Conservation (phyloP, 2,113 vertebrate genomes). For the Rhadina sibilatrix region DNA sequence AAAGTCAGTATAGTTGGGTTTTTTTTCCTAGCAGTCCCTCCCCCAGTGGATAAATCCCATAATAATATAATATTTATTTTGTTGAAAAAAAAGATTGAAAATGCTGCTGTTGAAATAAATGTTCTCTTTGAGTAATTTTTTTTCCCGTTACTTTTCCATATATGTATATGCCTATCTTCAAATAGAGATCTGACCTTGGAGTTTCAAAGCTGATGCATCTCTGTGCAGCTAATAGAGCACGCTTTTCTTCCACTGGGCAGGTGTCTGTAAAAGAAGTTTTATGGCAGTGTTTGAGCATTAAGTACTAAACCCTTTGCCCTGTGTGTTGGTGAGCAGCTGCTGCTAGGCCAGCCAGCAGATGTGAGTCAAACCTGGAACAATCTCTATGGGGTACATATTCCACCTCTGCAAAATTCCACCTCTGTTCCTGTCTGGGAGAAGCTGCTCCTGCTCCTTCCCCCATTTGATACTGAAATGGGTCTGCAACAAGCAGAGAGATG, state of each 20-base stretch:
- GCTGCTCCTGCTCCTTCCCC: neutral
- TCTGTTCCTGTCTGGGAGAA: neutral
- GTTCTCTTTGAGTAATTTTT: accelerated
- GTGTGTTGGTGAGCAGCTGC: neutral
- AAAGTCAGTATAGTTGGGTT: neutral
- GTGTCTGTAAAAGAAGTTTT: neutral
- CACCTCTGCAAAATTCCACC: neutral
- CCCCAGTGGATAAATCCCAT: neutral
- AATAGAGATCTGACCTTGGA: neutral
- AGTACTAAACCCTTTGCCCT: neutral
- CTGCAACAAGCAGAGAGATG: neutral
- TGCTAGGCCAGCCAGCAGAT: neutral
- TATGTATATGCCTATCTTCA: neutral
- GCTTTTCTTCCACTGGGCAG: neutral
- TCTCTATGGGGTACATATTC: neutral
- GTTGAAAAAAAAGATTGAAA: neutral
- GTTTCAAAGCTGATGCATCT: neutral
- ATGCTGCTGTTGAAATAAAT: neutral
- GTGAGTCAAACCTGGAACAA: neutral
- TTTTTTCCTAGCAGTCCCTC: neutral
- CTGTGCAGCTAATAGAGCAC: neutral
- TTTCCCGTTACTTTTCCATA: neutral
- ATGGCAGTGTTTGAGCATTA: neutral
- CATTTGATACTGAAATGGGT: neutral
- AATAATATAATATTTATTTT: neutral